These are phyloP conservation scores for Lanius collurio DNA, from an alignment of 2,113 vertebrate genomes.

Conservation along the genomic window DNA sequence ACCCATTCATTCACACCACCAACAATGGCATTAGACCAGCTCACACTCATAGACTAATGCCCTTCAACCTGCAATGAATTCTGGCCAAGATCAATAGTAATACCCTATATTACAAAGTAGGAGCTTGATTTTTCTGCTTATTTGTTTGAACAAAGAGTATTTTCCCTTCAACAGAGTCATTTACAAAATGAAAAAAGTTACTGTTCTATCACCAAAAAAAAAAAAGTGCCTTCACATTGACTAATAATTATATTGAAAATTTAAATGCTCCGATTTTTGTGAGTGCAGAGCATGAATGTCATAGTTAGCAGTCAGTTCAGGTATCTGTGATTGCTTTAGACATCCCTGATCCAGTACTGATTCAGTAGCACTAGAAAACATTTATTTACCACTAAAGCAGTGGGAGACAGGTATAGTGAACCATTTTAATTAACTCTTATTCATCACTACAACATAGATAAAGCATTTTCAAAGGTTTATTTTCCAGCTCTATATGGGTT, in stretches of 20 bases:
- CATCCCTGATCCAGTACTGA: not conserved
- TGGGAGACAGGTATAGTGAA: not conserved
- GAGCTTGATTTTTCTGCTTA: not conserved
- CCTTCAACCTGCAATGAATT: not conserved
- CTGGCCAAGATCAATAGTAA: not conserved
- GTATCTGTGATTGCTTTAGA: not conserved
- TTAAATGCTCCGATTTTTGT: not conserved
- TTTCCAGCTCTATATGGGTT: not conserved
- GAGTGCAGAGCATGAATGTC: not conserved
- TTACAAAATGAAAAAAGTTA: not conserved
- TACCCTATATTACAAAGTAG: not conserved
- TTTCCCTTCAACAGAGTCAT: not conserved
- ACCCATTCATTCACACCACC: not conserved
- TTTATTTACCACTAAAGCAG: not conserved
- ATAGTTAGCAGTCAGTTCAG: not conserved
- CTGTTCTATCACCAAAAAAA: not conserved
- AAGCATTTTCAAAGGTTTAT: constrained; percentile 44
- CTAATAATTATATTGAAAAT: not conserved
- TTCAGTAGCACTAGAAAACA: not conserved
- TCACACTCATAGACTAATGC: not conserved
- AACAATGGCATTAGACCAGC: not conserved
- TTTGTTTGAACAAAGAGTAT: not conserved
- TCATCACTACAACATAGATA: constrained; percentile 9
- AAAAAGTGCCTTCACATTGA: not conserved
- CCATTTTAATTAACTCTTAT: not conserved